A percentile compares a stretch with the other conserved stretches of the same genome.
phyloP scores from a whole-genome alignment of 2,888 invertebrate genomes.

The Lamellibrachia satsuma region DNA sequence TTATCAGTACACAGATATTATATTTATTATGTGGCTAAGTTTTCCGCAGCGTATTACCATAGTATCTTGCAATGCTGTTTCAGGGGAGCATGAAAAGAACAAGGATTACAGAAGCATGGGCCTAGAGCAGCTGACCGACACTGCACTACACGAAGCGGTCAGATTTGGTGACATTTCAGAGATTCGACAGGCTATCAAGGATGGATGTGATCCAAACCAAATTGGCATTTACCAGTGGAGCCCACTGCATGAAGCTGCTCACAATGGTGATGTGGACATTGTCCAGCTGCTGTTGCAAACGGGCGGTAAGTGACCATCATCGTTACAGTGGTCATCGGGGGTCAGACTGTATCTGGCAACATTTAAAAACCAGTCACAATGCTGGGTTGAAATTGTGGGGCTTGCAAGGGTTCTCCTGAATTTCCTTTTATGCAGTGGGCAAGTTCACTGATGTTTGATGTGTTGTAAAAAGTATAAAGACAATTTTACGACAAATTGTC shows the following conservation, averaged over 20 bases:
- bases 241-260: constrained; percentile 57
- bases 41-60: neutral
- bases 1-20: neutral
- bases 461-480: too few relatives aligned
- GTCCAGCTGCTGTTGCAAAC: constrained; percentile 49
- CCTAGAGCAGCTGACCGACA: constrained; percentile 40
- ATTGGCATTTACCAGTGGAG: constrained; percentile 60
- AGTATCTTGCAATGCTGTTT: neutral
- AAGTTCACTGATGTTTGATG: too few relatives aligned
- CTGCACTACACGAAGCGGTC: constrained; percentile 57
- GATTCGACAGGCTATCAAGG: constrained; percentile 48
- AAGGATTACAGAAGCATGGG: neutral
- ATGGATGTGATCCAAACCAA: constrained; percentile 51
- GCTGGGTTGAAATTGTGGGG: too few relatives aligned
- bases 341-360: too few relatives aligned
- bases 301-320: constrained; percentile 46
- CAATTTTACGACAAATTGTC: too few relatives aligned
- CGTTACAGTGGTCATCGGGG: neutral
- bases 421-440: too few relatives aligned
- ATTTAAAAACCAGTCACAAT: too few relatives aligned
- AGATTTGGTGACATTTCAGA: constrained; percentile 53
- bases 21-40: neutral
- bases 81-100: neutral
- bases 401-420: too few relatives aligned
- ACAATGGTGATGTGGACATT: constrained; percentile 55